phyloP scores from a whole-genome alignment of 2,888 invertebrate species.

The Glyphotaelius pellucidus region DNA sequence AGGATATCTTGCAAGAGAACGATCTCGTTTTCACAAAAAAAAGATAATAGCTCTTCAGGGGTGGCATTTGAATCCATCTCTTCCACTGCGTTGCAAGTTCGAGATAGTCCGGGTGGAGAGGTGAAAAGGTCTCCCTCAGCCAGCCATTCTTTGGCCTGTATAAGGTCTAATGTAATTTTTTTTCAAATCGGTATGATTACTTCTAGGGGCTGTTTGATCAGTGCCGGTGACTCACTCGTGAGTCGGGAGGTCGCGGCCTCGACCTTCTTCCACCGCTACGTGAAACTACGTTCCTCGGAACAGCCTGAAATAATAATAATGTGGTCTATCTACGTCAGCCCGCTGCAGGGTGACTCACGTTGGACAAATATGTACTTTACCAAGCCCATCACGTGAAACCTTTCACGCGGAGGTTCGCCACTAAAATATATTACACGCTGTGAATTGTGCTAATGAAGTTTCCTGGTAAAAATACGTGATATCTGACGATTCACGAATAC shows the following conservation, averaged over 20 bases:
- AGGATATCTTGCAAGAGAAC: too few species aligned
- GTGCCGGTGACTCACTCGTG: constrained; percentile 16
- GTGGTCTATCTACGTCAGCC: constrained; percentile 19
- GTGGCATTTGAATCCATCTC: too few species aligned
- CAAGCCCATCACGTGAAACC: constrained; percentile 6
- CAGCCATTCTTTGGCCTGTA: too few species aligned
- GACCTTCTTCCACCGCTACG: constrained; percentile 40
- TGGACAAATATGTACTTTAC: constrained; percentile 5
- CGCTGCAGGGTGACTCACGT: constrained; percentile 28
- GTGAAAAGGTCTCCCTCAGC: too few species aligned
- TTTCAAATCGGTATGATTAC: not conserved
- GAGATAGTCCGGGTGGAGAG: too few species aligned
- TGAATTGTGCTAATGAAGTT: not conserved
- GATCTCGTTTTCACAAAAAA: too few species aligned
- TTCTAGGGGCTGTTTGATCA: not conserved
- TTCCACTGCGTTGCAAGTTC: too few species aligned
- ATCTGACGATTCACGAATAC: not conserved
- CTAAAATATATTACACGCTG: not conserved
- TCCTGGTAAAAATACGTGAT: not conserved
- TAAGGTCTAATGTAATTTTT: too few species aligned
- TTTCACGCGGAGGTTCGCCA: not conserved
- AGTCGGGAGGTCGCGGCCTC: constrained; percentile 35
- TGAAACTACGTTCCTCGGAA: not conserved
- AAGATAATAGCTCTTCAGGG: too few species aligned
- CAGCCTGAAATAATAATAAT: not conserved